phyloP scores from a whole-genome alignment of 2,113 vertebrate species.

The Callithrix jacchus region DNA sequence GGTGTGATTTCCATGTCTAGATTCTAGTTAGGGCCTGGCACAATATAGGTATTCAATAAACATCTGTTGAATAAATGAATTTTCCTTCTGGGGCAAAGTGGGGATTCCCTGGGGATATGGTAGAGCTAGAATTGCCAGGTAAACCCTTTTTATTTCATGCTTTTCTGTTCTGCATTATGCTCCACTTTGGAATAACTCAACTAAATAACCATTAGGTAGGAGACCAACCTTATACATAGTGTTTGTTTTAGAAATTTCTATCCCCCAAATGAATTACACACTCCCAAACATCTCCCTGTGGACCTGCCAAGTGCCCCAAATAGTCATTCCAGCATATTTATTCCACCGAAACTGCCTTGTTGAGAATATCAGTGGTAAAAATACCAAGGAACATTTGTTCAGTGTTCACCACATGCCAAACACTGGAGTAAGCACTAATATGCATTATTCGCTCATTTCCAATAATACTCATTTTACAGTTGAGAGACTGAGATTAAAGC shows the following conservation, averaged over 20 bases:
- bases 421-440: background rate
- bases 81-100: background rate
- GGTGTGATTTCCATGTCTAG: background rate
- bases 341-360: background rate
- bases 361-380: background rate
- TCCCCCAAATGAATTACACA: background rate
- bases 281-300: background rate
- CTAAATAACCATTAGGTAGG: background rate
- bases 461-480: background rate
- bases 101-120: background rate
- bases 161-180: background rate
- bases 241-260: background rate
- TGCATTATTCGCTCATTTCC: background rate
- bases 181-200: background rate
- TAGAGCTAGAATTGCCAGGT: background rate
- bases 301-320: background rate
- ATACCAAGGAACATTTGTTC: background rate
- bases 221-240: background rate
- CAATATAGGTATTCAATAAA: background rate
- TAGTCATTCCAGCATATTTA: background rate
- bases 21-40: background rate
- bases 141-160: background rate
- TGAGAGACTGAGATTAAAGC: background rate
- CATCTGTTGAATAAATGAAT: background rate
- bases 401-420: background rate